Base-by-base conservation (phyloP, 2,888 invertebrate genomes). In the Selenia dentaria region DNA sequence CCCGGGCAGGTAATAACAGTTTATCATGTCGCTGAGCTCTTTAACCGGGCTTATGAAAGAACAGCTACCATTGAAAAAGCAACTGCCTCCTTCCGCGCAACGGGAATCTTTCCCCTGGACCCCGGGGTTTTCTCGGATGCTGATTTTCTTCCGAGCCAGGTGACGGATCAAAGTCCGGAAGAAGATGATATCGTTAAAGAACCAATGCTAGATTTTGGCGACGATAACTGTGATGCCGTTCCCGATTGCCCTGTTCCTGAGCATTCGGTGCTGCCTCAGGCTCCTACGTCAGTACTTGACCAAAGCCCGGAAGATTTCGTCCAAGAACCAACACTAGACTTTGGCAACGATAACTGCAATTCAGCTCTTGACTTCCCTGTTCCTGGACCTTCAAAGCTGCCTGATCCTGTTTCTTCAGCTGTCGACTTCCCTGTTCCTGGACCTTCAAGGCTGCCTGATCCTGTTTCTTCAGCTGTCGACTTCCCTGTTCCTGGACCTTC, bases 371-470 rank as follows among this genome's bases (percentile, higher is more conserved):
- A n/a, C n/a, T n/a, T n/a, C n/a, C n/a, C n/a, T n/a, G n/a, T n/a
- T n/a, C n/a, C n/a, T n/a, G n/a, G n/a, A n/a, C n/a, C n/a, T n/a
- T n/a, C n/a, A n/a, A n/a, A n/a, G n/a, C n/a, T n/a, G n/a, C n/a
- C n/a, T n/a, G n/a, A n/a, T n/a, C n/a, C n/a, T n/a, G n/a, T n/a
- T n/a, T n/a, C n/a, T n/a, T n/a, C n/a, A n/a, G n/a, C n/a, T n/a
- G n/a, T n/a, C 38, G 38, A 22, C 38, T 38, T 29, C 29, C 38
- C 38, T 29, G 38, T 29, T 29, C 29, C 38, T 38, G 38, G 38
- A 38, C 38, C 38, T 29, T 38, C 38, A 29, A 38, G 28, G 16
- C 38, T 38, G 38, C 29, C 37, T 37, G 37, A 38, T 38, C 38
- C 29, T 38, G 38, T 29, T 22, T 10, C 18, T 11, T 29, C 29